Percentiles rank a stretch among this genome's conserved stretches.
These are phyloP conservation scores for Nyctibius bracteatus DNA, from an alignment of 2,113 vertebrate genomes.

Conservation along the genomic window DNA sequence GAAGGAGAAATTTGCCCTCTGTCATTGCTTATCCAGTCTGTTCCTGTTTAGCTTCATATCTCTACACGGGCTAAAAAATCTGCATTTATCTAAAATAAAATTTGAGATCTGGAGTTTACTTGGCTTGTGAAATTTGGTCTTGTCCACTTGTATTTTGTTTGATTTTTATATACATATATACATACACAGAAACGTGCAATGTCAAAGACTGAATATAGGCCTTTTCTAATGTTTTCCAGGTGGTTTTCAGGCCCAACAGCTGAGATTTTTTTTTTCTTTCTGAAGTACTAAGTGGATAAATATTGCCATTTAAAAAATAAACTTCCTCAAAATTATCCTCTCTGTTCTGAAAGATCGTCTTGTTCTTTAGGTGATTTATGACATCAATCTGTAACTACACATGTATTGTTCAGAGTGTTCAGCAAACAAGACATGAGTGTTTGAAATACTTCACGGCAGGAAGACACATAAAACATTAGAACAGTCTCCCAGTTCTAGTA, in stretches of 20 bases:
- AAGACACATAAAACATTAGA: neutral
- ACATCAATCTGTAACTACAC: slow-evolving; percentile 1
- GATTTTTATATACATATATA: neutral
- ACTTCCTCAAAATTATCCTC: slow-evolving; percentile 58
- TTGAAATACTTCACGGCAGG: slow-evolving; percentile 46
- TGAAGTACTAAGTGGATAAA: slow-evolving; percentile 13
- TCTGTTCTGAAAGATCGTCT: slow-evolving; percentile 48
- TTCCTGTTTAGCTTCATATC: neutral
- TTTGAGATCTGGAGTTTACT: neutral
- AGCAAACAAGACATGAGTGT: slow-evolving; percentile 57
- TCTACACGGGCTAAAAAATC: neutral
- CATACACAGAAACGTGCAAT: neutral
- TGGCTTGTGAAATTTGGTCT: neutral
- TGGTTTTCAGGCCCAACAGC: neutral
- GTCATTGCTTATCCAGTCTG: neutral
- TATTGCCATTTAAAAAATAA: slow-evolving; percentile 41
- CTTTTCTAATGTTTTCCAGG: neutral
- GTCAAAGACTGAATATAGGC: neutral
- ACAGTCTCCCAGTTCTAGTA: neutral
- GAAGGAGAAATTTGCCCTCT: neutral
- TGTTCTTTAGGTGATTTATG: slow-evolving; percentile 60
- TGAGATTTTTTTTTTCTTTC: neutral
- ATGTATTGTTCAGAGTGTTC: slow-evolving; percentile 49
- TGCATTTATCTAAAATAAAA: neutral
- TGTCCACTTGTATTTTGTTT: neutral